Evolutionary conservation across 1,140 invertebrate species (phyloP).

Genomic region (Saccostrea glomerata): DNA sequence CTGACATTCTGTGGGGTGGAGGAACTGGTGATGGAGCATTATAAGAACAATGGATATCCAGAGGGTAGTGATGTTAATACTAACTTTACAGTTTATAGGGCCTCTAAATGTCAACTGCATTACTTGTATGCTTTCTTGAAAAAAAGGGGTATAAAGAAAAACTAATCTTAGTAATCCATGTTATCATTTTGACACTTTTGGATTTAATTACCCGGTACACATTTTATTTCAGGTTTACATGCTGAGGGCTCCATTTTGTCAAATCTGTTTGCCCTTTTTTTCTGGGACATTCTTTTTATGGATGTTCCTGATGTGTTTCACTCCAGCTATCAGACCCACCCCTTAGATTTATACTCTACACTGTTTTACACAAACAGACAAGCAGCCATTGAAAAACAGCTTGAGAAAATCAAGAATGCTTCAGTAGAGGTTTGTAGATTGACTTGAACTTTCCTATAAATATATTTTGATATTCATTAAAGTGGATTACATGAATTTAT

Average conservation of each 20-base stretch:
- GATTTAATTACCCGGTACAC: too few species aligned
- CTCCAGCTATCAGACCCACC: constrained; percentile 83
- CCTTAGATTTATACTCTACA: constrained; percentile 84
- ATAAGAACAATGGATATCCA: constrained; percentile 78
- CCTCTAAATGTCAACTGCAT: too few species aligned
- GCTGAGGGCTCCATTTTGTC: constrained; percentile 85
- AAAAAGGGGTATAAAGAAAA: too few species aligned
- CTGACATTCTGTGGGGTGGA: constrained; percentile 80
- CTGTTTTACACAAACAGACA: constrained; percentile 84
- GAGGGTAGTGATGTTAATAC: constrained; percentile 71
- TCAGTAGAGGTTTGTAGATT: constrained; percentile 62
- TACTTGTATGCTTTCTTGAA: too few species aligned
- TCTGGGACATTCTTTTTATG: constrained; percentile 88
- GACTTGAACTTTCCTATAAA: too few species aligned
- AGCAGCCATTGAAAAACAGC: constrained; percentile 81
- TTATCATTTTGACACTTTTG: too few species aligned
- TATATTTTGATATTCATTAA: too few species aligned
- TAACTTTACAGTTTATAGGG: too few species aligned
- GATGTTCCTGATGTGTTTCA: constrained; percentile 85
- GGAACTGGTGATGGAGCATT: constrained; percentile 80
- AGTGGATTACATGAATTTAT: too few species aligned
- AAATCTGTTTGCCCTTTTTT: constrained; percentile 85
- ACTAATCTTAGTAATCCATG: too few species aligned
- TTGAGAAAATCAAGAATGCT: constrained; percentile 78
- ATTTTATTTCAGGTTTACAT: constrained; percentile 81